A percentile compares a stretch with the other conserved stretches of the same genome.
Conservation (phyloP, 1,140 invertebrate species). For the Chionoecetes opilio region DNA sequence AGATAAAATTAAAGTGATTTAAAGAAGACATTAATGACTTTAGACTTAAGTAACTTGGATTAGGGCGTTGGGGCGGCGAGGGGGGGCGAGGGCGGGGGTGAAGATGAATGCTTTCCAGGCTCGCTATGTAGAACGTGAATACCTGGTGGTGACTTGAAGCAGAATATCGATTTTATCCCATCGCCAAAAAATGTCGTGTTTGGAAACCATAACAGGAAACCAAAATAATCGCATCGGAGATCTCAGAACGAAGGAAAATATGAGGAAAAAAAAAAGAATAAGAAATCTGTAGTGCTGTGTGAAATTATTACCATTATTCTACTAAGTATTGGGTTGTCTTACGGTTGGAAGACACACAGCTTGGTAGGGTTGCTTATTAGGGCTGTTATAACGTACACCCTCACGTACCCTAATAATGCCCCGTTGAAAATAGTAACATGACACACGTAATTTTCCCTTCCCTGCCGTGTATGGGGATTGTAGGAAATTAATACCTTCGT, state of each 20-base stretch:
- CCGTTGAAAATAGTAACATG: not conserved
- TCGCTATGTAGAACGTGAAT: not conserved
- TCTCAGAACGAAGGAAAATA: no score
- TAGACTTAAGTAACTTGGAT: constrained; percentile 7
- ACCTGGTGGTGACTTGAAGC: not conserved
- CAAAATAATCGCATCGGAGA: not conserved
- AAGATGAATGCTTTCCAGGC: not conserved
- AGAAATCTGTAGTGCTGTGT: no score
- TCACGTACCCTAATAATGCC: not conserved
- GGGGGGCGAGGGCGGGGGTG: not conserved
- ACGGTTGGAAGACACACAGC: no score
- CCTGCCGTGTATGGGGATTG: no score
- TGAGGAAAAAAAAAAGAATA: no score
- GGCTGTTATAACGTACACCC: not conserved
- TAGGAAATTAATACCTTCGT: no score
- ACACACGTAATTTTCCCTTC: not conserved
- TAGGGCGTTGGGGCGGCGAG: no score
- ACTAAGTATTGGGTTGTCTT: no score
- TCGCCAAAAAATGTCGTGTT: not conserved
- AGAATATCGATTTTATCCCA: not conserved
- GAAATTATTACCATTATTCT: no score
- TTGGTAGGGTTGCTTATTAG: no score
- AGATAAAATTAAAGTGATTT: not conserved
- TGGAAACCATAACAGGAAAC: not conserved
- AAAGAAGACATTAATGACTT: not conserved